Percentiles rank a stretch among this genome's conserved stretches.
These are phyloP conservation scores for Pocillopora damicornis DNA, from an alignment of 64 coral and sea anemone species.

Conservation along the genomic window DNA sequence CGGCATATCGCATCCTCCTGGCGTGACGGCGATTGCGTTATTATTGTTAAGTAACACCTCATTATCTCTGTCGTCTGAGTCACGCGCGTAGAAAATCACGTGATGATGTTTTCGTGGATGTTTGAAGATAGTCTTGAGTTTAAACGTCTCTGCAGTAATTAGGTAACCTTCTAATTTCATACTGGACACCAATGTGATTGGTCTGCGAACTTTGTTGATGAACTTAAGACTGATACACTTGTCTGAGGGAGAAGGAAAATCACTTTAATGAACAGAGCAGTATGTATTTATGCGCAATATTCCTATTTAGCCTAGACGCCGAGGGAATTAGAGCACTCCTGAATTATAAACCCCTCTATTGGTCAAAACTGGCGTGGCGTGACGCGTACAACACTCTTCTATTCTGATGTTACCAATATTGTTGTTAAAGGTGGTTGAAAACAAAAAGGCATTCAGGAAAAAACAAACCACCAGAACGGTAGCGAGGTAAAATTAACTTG, in stretches of 20 bases:
- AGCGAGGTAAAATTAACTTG: too few species aligned
- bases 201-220: constrained; percentile 82
- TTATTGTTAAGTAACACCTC: constrained; percentile 80
- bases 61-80: constrained; percentile 64
- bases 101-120: constrained; percentile 90
- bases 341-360: too few species aligned
- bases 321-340: too few species aligned
- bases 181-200: constrained; percentile 85
- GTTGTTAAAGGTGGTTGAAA: too few species aligned
- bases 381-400: too few species aligned
- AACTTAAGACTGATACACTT: constrained; percentile 92
- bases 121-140: constrained; percentile 96
- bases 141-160: constrained; percentile 86
- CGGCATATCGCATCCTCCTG: constrained; percentile 59
- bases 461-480: too few species aligned
- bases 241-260: constrained; percentile 49
- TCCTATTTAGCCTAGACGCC: too few species aligned
- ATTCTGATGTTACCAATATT: too few species aligned
- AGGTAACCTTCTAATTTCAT: constrained; percentile 94
- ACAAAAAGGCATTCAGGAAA: too few species aligned
- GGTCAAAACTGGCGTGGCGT: too few species aligned
- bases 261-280: too few species aligned
- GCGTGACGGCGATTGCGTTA: constrained; percentile 78
- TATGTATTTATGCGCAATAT: too few species aligned
- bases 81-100: constrained; percentile 91